These are phyloP conservation scores for Trichonephila inaurata DNA, from an alignment of 1,140 invertebrate species.

Conservation along the genomic window DNA sequence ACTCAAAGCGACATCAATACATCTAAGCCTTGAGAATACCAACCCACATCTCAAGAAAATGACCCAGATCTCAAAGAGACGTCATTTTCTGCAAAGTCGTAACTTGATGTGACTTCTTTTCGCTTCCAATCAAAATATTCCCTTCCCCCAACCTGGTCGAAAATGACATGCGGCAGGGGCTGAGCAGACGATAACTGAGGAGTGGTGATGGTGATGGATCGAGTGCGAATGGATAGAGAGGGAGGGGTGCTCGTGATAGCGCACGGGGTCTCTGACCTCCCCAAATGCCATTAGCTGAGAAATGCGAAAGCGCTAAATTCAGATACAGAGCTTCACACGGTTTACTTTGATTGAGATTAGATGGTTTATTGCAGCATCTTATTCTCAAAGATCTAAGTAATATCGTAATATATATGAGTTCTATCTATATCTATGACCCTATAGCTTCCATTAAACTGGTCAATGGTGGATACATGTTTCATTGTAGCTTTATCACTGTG, in stretches of 20 bases:
- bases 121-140: neutral
- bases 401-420: too few relatives aligned
- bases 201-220: slow-evolving; percentile 21
- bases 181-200: neutral
- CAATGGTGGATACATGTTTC: too few relatives aligned
- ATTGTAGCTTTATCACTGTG: too few relatives aligned
- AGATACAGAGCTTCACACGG: too few relatives aligned
- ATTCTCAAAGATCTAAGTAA: too few relatives aligned
- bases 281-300: neutral
- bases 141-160: neutral
- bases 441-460: too few relatives aligned
- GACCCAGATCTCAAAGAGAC: neutral
- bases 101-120: too few relatives aligned
- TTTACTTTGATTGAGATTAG: too few relatives aligned
- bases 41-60: neutral
- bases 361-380: too few relatives aligned
- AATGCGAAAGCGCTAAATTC: neutral
- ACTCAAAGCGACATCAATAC: too few relatives aligned
- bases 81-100: neutral
- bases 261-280: slow-evolving; percentile 9
- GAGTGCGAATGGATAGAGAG: slow-evolving; percentile 3
- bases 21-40: too few relatives aligned
- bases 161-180: neutral
- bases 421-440: too few relatives aligned
- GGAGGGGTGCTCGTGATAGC: neutral